Evolutionary conservation across 2,113 vertebrate genomes (phyloP), one percentile per base, ranked within the genome.

Genomic region (Myodes glareolus): DNA sequence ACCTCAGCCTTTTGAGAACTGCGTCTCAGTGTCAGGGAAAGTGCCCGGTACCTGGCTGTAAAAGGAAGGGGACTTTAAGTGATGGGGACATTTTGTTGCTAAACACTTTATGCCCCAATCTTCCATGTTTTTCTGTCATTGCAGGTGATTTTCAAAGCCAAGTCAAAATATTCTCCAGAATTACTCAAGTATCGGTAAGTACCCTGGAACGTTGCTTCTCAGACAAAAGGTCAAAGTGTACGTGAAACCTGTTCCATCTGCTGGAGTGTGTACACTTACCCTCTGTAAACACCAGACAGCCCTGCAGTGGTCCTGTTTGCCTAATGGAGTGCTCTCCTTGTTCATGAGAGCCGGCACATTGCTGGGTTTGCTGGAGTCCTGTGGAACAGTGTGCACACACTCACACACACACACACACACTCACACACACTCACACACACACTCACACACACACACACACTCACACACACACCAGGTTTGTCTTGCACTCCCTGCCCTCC

Each of bases 101-200:
- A n/a, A 27, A 3, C 11, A 2, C 33, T 4, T 4, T 33, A 3
- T 3, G 5, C 21, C 25, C 36, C 67, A 92, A 80, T 78, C 33
- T 45, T 12, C 29, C 14, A 0, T 92, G 31, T 81, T 93, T 84
- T 78, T 88, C 63, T 97, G 50, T 97, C 97, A 21, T 98, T 97
- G 77, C 98, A 99, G 99, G 99, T 99, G 94, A 99, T 99, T 98
- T 99, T 99, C 98, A 99, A 99, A 98, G 99, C 99, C 70, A 99
- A 99, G 98, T 99, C 99, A 12, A 99, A 99, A 96, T 99, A 99
- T 86, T 98, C 99, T 91, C 99, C 99, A 91, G 99, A 99, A 95
- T 98, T 99, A 91, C 98, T 99, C 96, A 99, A 99, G 98, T 99
- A 99, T 98, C 99, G 99, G 99, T 99, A 98, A 98, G 98, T 98